Evolutionary conservation across 2,888 invertebrate genomes (phyloP).

Genomic region (Sturmia bella): DNA sequence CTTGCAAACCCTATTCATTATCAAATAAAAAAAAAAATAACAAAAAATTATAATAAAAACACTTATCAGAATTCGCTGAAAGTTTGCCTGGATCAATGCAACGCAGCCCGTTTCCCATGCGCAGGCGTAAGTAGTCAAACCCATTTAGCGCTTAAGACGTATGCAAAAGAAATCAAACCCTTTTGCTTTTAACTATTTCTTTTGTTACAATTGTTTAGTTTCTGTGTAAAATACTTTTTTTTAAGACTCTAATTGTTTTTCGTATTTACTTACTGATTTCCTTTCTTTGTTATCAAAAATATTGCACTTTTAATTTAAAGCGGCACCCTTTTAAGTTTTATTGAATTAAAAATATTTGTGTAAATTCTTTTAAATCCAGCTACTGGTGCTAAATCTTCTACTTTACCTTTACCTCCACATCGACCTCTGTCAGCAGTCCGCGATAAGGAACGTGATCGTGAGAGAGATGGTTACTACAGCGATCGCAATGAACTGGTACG

Average conservation of each 20-base stretch:
- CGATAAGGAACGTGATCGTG: constrained; percentile 84
- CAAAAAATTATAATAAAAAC: constrained; percentile 63
- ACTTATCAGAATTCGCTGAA: constrained; percentile 89
- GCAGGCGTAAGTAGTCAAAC: constrained; percentile 89
- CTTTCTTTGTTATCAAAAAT: constrained; percentile 13
- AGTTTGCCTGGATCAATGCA: constrained; percentile 92
- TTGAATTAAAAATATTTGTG: constrained; percentile 7
- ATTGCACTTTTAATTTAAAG: constrained; percentile 40
- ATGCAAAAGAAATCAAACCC: constrained; percentile 38
- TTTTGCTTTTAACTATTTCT: constrained; percentile 37
- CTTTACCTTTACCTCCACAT: constrained; percentile 90
- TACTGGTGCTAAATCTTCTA: constrained; percentile 91
- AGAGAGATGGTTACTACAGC: constrained; percentile 93
- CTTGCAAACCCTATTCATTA: constrained; percentile 62
- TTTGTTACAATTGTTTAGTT: constrained; percentile 8
- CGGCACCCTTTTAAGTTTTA: constrained; percentile 50
- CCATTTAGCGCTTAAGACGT: constrained; percentile 49
- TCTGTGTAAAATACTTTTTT: constrained; percentile 21
- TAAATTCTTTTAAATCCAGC: constrained; percentile 82
- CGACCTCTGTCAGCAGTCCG: constrained; percentile 83
- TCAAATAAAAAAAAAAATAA: constrained; percentile 47
- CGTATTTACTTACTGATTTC: neutral
- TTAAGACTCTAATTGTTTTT: constrained; percentile 28
- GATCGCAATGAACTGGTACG: constrained; percentile 93
- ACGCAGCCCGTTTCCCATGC: constrained; percentile 91